These are phyloP conservation scores for Callipepla californica DNA, from an alignment of 2,113 vertebrate species.

Conservation along the genomic window DNA sequence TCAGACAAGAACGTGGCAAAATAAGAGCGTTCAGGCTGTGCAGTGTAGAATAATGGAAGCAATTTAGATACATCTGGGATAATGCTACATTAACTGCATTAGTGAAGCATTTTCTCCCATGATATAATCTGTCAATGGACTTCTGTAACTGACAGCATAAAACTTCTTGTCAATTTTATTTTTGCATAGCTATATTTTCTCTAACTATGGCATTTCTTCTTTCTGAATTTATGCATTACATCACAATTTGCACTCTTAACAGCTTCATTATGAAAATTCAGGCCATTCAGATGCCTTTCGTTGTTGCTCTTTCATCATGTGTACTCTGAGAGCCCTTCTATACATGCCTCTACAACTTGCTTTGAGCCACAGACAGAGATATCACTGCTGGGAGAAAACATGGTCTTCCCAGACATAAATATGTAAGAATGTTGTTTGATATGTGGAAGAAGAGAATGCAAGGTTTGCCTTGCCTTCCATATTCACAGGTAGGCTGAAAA, in stretches of 20 bases:
- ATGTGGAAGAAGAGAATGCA: background rate
- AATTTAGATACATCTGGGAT: slow-evolving; percentile 61
- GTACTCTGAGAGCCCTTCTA: background rate
- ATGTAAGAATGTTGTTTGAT: background rate
- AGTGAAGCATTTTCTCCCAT: slow-evolving; percentile 21
- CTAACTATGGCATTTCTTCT: background rate
- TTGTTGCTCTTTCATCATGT: background rate
- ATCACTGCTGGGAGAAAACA: background rate
- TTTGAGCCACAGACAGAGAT: background rate
- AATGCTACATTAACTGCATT: slow-evolving; percentile 47
- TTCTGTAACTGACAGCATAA: slow-evolving; percentile 12
- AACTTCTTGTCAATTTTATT: slow-evolving; percentile 14
- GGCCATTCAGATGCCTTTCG: background rate
- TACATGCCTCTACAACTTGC: background rate
- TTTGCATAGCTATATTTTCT: background rate
- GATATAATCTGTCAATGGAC: background rate
- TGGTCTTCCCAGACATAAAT: background rate
- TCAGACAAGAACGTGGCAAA: background rate
- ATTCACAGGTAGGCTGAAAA: background rate
- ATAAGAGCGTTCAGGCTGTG: background rate
- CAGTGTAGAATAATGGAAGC: slow-evolving; percentile 39
- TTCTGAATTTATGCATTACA: background rate
- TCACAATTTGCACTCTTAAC: background rate
- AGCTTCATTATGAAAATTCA: background rate
- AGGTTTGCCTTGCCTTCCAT: background rate